These are phyloP conservation scores for Anthopleura sola DNA, from an alignment of 64 coral and sea anemone genomes.

Conservation along the genomic window DNA sequence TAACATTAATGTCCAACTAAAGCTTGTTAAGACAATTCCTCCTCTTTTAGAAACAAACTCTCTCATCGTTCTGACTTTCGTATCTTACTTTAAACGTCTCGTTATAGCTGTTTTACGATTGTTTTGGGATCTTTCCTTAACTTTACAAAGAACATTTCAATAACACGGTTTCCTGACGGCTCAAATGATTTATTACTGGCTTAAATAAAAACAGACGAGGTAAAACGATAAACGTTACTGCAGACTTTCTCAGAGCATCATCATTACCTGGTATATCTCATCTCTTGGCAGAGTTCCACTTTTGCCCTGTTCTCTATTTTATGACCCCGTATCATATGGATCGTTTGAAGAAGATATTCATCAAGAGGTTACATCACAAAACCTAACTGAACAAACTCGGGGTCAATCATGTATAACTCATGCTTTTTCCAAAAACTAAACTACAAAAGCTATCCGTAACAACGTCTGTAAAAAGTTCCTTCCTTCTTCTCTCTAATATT, in stretches of 20 bases:
- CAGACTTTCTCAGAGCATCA: too few species aligned
- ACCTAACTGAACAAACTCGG: background rate
- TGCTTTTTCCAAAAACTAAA: background rate
- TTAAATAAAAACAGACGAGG: background rate
- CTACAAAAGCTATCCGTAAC: too few species aligned
- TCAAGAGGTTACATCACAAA: background rate
- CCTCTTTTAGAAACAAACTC: background rate
- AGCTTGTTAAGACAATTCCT: background rate
- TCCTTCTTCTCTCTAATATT: too few species aligned
- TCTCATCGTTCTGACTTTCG: too few species aligned
- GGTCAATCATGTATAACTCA: background rate
- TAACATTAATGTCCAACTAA: background rate
- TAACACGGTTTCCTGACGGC: background rate
- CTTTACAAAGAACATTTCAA: background rate
- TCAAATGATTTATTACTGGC: background rate
- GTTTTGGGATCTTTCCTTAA: background rate
- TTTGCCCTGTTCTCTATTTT: background rate
- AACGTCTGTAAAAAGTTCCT: too few species aligned
- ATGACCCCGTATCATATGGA: conserved; percentile 1
- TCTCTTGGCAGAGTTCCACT: background rate
- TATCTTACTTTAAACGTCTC: background rate
- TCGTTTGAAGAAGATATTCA: background rate
- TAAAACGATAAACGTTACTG: too few species aligned
- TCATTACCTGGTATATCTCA: background rate
- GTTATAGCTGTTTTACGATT: background rate